Evolutionary conservation across 1,140 invertebrate species (phyloP).

Genomic region (Rhagoletis pomonella): DNA sequence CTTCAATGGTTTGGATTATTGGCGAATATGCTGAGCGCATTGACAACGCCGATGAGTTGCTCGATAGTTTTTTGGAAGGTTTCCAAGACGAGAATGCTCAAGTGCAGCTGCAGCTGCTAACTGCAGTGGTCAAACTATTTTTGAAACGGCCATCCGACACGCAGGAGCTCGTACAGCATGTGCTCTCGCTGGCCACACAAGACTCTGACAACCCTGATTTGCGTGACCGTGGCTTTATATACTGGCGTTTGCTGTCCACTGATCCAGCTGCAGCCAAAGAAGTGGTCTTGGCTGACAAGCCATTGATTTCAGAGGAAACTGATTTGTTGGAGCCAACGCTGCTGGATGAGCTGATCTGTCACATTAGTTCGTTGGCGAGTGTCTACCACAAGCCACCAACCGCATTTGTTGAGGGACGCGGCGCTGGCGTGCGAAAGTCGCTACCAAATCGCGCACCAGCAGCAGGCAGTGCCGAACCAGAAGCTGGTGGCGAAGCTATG

Average conservation of each 20-base stretch:
- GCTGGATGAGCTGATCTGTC: constrained; percentile 98
- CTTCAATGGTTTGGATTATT: constrained; percentile 99
- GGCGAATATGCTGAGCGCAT: constrained; percentile 99
- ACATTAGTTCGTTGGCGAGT: constrained; percentile 98
- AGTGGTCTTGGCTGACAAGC: constrained; percentile 99
- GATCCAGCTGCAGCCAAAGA: constrained; percentile 99
- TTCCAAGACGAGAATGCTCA: constrained; percentile 99
- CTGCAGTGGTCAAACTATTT: constrained; percentile 99
- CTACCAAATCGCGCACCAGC: constrained; percentile 78
- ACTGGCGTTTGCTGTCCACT: constrained; percentile 98
- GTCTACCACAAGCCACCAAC: constrained; percentile 99
- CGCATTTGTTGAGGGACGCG: constrained; percentile 95
- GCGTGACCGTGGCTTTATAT: constrained; percentile 99
- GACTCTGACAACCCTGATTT: constrained; percentile 99
- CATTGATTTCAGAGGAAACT: constrained; percentile 99
- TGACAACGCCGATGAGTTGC: constrained; percentile 98
- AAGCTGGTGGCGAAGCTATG: constrained; percentile 75
- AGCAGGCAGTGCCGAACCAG: constrained; percentile 62
- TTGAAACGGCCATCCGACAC: constrained; percentile 98
- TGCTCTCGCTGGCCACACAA: constrained; percentile 94
- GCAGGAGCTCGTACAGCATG: constrained; percentile 97
- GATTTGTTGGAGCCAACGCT: constrained; percentile 98
- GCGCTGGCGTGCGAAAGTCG: constrained; percentile 81
- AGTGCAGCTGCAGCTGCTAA: constrained; percentile 97
- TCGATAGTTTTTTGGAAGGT: constrained; percentile 99